These are phyloP conservation scores for Micronycteris hirsuta DNA, from an alignment of 2,113 vertebrate species.

Conservation along the genomic window DNA sequence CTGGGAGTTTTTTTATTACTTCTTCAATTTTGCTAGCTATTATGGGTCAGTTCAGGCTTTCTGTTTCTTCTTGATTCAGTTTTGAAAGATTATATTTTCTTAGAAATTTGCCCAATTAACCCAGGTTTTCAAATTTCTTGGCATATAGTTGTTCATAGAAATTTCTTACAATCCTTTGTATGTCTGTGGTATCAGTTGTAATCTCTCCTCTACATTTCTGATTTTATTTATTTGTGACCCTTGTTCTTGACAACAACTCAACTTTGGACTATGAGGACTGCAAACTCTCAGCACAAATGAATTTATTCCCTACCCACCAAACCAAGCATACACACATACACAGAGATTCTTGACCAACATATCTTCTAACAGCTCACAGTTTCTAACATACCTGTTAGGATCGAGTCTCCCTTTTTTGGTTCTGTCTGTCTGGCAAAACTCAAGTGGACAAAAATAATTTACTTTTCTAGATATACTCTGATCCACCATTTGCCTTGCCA, in stretches of 20 bases:
- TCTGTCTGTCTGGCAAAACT: neutral
- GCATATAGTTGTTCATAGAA: too few species aligned
- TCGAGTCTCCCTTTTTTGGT: neutral
- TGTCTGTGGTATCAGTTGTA: too few species aligned
- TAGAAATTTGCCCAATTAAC: too few species aligned
- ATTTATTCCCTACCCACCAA: neutral
- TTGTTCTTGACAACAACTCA: neutral
- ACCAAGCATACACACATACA: neutral
- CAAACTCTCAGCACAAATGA: neutral
- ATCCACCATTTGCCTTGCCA: neutral
- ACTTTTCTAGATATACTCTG: neutral
- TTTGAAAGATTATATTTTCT: too few species aligned
- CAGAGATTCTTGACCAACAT: neutral
- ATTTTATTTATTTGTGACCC: neutral
- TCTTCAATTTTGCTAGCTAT: too few species aligned
- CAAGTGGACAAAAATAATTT: neutral
- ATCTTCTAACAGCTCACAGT: neutral
- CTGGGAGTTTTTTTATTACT: too few species aligned
- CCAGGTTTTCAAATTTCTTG: too few species aligned
- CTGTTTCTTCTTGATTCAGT: too few species aligned
- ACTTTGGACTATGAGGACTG: neutral
- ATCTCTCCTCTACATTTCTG: too few species aligned
- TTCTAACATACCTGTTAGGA: neutral
- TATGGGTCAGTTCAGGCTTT: too few species aligned
- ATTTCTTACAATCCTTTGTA: too few species aligned